Conservation (phyloP, 1,140 invertebrate genomes). For the Ceratosolen fusciceps region DNA sequence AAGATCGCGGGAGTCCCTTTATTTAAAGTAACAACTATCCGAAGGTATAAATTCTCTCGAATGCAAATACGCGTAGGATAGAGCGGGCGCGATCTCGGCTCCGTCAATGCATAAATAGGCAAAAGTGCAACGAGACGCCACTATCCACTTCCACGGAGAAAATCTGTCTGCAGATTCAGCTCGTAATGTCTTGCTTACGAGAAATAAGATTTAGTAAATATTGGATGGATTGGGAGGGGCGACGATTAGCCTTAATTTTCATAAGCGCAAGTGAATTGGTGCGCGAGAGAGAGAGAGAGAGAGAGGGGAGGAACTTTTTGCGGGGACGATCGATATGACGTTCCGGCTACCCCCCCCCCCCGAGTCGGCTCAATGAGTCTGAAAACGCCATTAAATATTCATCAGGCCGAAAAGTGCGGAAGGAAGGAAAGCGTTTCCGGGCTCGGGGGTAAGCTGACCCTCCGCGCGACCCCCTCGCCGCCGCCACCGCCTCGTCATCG, state of each 20-base stretch:
- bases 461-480: neutral
- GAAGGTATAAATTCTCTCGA: neutral
- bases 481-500: neutral
- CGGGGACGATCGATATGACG: constrained; percentile 49
- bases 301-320: too few relatives aligned
- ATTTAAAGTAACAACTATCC: neutral
- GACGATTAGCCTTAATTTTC: too few relatives aligned
- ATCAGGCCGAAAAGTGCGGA: constrained; percentile 49
- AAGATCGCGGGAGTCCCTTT: neutral
- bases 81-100: too few relatives aligned
- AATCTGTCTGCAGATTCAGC: too few relatives aligned
- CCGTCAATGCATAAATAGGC: too few relatives aligned
- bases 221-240: too few relatives aligned
- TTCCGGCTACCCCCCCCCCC: constrained; percentile 19
- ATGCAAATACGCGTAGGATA: neutral
- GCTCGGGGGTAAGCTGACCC: neutral
- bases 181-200: too few relatives aligned
- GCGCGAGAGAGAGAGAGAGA: too few relatives aligned
- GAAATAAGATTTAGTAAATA: too few relatives aligned
- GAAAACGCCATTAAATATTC: constrained; percentile 53
- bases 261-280: too few relatives aligned
- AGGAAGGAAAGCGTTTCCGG: neutral
- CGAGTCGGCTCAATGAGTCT: constrained; percentile 44
- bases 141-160: neutral
- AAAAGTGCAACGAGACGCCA: neutral